A percentile compares a stretch with the other conserved stretches of the same genome.
phyloP scores from a whole-genome alignment of 2,797 vertebrate genomes.

The Craterocephalus amniculus region DNA sequence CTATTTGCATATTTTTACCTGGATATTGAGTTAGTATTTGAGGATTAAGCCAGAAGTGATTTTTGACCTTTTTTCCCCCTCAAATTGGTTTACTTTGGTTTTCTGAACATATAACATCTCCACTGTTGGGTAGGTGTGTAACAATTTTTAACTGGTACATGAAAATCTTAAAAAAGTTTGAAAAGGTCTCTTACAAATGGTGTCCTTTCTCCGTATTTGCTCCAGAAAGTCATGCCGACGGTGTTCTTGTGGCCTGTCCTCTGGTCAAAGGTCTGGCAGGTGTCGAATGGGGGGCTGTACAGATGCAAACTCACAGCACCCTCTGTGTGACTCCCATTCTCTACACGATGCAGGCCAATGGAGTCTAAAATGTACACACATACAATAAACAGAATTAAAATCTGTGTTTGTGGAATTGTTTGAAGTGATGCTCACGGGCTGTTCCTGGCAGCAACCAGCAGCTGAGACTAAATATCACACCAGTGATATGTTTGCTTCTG shows the following conservation, averaged over 20 bases:
- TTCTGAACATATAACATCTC: not conserved
- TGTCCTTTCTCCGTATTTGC: constrained; percentile 90
- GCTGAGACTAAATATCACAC: constrained; percentile 45
- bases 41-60: not conserved
- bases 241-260: constrained; percentile 93
- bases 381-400: constrained; percentile 15
- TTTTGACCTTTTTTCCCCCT: not conserved
- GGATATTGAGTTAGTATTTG: too few species aligned
- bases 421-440: constrained; percentile 22
- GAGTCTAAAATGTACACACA: constrained; percentile 82
- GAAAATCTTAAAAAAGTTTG: not conserved
- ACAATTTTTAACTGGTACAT: not conserved
- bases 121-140: not conserved
- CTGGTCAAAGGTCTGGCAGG: constrained; percentile 95
- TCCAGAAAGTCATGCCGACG: constrained; percentile 97
- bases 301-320: constrained; percentile 92
- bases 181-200: constrained; percentile 84
- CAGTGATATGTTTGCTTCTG: constrained; percentile 22
- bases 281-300: constrained; percentile 93
- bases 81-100: not conserved
- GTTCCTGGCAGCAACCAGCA: constrained; percentile 13
- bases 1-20: too few species aligned
- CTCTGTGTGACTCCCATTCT: constrained; percentile 96
- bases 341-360: constrained; percentile 95
- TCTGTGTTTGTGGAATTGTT: constrained; percentile 34